These are phyloP conservation scores for Ennomos fuscantarius DNA, from an alignment of 2,888 invertebrate genomes.

Conservation along the genomic window DNA sequence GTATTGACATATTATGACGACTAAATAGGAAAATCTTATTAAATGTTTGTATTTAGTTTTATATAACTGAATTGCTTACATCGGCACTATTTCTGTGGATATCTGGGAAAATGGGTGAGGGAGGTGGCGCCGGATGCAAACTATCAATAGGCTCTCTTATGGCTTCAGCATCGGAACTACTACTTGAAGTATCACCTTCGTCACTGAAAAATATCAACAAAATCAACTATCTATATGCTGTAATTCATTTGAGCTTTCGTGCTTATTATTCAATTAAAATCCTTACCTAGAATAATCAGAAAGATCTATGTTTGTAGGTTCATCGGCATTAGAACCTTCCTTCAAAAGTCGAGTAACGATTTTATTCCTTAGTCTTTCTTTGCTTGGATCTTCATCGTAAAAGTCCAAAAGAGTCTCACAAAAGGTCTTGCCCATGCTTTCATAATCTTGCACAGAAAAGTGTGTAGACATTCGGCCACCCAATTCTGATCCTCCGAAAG, in stretches of 20 bases:
- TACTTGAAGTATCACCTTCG: conserved; percentile 91
- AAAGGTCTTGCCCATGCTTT: conserved; percentile 93
- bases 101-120: conserved; percentile 87
- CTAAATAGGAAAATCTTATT: too few species aligned
- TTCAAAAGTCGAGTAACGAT: conserved; percentile 91
- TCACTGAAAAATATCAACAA: conserved; percentile 82
- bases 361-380: conserved; percentile 92
- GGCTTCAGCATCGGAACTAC: conserved; percentile 88
- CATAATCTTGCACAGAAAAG: conserved; percentile 89
- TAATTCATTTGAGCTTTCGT: too few species aligned
- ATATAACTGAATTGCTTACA: conserved; percentile 44
- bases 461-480: conserved; percentile 93
- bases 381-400: conserved; percentile 93
- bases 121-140: conserved; percentile 87
- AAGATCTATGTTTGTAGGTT: conserved; percentile 93
- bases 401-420: conserved; percentile 97
- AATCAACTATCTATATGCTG: too few species aligned
- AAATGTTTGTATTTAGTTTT: too few species aligned
- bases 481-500: conserved; percentile 95
- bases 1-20: too few species aligned
- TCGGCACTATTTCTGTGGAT: conserved; percentile 63
- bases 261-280: too few species aligned
- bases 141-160: conserved; percentile 81
- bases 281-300: conserved; percentile 94
- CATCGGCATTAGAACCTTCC: conserved; percentile 95